These are phyloP conservation scores for Macrosiphum euphorbiae DNA, from an alignment of 2,888 invertebrate genomes.

Conservation along the genomic window DNA sequence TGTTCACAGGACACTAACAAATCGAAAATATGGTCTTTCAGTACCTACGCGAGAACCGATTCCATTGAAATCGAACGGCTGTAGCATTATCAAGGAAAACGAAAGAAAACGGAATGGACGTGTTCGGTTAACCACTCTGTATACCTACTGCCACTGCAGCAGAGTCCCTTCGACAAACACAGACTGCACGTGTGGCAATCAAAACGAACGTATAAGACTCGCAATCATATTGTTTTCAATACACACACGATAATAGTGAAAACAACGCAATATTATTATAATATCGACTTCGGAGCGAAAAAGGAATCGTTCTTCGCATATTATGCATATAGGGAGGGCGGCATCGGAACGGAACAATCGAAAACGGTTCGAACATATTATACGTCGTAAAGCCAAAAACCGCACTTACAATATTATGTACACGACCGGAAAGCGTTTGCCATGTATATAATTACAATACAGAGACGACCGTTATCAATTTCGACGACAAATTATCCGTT, in stretches of 20 bases:
- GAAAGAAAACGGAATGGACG: background rate
- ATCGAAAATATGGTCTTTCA: no score
- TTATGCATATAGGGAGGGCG: background rate
- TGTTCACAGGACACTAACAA: no score
- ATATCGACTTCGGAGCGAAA: background rate
- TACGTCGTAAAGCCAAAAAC: background rate
- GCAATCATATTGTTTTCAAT: background rate
- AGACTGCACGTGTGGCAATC: background rate
- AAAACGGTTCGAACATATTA: background rate
- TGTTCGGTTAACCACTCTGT: background rate
- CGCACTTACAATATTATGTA: background rate
- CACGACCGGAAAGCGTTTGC: background rate
- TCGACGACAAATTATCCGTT: slow-evolving; percentile 28
- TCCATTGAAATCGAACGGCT: background rate
- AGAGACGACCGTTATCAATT: background rate
- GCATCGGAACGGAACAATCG: background rate
- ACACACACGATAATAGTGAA: background rate
- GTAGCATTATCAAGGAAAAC: background rate
- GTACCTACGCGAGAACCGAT: no score
- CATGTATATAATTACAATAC: background rate
- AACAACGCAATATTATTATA: no score
- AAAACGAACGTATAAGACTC: background rate
- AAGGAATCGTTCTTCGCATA: background rate
- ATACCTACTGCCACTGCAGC: background rate
- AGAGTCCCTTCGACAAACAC: background rate